phyloP scores from a whole-genome alignment of 2,888 invertebrate genomes.

The Epinotia nisella region DNA sequence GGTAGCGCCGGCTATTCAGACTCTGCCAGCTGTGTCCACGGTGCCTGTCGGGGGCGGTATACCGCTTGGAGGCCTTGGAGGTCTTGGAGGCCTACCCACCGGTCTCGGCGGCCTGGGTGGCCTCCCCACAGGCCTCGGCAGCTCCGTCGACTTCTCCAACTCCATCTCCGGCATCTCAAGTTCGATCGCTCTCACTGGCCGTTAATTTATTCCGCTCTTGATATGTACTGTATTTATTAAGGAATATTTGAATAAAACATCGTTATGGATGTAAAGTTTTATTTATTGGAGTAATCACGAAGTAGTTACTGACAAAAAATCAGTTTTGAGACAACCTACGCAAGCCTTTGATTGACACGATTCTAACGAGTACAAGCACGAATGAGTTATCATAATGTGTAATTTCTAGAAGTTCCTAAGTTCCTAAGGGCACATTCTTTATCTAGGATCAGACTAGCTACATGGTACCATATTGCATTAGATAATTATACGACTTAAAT shows the following conservation, averaged over 20 bases:
- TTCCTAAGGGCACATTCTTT: no score
- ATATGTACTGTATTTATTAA: slow-evolving; percentile 35
- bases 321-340: no score
- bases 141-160: slow-evolving; percentile 28
- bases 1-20: slow-evolving; percentile 52
- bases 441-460: no score
- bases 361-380: no score
- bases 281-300: slow-evolving; percentile 12
- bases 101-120: slow-evolving; percentile 45
- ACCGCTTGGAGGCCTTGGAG: background rate
- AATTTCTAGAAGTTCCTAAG: no score
- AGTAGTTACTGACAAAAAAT: no score
- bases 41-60: slow-evolving; percentile 47
- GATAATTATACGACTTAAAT: no score
- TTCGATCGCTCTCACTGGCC: slow-evolving; percentile 40
- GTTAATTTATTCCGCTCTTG: slow-evolving; percentile 29
- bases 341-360: no score
- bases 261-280: slow-evolving; percentile 39
- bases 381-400: no score
- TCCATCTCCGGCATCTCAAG: slow-evolving; percentile 40
- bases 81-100: slow-evolving; percentile 29
- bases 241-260: slow-evolving; percentile 41
- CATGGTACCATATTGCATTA: no score
- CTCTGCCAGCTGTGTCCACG: slow-evolving; percentile 47
- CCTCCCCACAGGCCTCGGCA: slow-evolving; percentile 46